Evolutionary conservation across 2,888 invertebrate species (phyloP), one percentile per base, ranked within the genome.

Genomic region (Rhaphigaster nebulosa): DNA sequence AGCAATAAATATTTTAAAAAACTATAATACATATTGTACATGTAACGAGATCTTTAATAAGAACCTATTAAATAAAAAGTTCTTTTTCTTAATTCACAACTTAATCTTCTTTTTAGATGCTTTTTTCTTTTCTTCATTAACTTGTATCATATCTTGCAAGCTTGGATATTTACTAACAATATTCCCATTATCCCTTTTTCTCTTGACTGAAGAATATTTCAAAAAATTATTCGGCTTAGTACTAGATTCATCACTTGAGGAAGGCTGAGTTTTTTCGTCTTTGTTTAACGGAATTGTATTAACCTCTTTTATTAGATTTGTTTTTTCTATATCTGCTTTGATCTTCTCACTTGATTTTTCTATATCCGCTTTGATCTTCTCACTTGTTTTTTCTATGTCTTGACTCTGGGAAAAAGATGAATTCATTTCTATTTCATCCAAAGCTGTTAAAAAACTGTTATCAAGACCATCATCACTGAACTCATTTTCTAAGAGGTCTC

Each of bases 391-490:
- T 15, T 52, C 26, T 4, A 6, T 15, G 13, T 38, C 88, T n/a
- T 60, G 88, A 6, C 41, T 65, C n/a, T 65, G n/a, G 2, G 52
- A 88, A 65, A 88, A 41, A n/a, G 88, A 41, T 76, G 76, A 65
- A 76, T 76, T 89, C 18, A 52, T 70, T 76, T 89, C 89, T 60
- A 89, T 89, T 89, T 89, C 89, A 52, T 89, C 76, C 12, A 76
- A 26, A 89, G 76, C 52, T 70, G 89, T 34, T 34, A 89, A 34
- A 29, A 89, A 70, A 76, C 70, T 70, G 0, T 20, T 15, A 65
- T 89, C 76, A 34, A 89, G 65, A 50, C 6, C 70, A 29, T 89
- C 89, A 60, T 89, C 89, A 8, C 41, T n/a, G 41, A 89, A 89
- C 45, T 70, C 70, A n/a, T 65, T 54, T 38, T 88, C 65, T 38